Evolutionary conservation across 2,888 invertebrate genomes (phyloP).

Genomic region (Tupiocoris notatus): DNA sequence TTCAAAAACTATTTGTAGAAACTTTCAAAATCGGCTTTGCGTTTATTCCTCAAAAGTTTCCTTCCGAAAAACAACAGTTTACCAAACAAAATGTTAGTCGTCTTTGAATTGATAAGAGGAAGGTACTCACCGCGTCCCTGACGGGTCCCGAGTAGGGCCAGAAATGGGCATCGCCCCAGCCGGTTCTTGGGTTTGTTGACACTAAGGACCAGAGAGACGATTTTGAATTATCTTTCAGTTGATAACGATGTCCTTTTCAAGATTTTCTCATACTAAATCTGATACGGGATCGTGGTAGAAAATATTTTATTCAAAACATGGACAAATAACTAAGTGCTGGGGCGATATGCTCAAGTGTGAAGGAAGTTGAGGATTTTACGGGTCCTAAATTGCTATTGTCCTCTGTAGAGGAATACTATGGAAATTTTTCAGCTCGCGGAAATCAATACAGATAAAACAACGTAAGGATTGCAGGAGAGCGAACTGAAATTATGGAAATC

Average conservation of each 20-base stretch:
- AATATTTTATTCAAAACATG: background rate
- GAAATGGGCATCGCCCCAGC: constrained; percentile 43
- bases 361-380: background rate
- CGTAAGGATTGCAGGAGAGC: background rate
- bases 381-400: no score
- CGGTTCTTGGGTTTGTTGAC: constrained; percentile 43
- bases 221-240: constrained; percentile 19
- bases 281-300: background rate
- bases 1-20: no score
- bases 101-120: constrained; percentile 37
- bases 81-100: constrained; percentile 28
- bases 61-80: background rate
- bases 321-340: background rate
- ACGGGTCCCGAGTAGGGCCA: constrained; percentile 40
- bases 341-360: background rate
- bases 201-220: constrained; percentile 43
- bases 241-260: background rate
- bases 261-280: background rate
- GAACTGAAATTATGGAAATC: background rate
- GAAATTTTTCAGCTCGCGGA: background rate
- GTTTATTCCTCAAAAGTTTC: constrained; percentile 29
- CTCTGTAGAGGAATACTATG: no score
- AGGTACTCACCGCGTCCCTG: constrained; percentile 44
- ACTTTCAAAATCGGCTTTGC: background rate
- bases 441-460: background rate